Evolutionary conservation across 2,797 vertebrate species (phyloP).

Genomic region (Nyctibius grandis): DNA sequence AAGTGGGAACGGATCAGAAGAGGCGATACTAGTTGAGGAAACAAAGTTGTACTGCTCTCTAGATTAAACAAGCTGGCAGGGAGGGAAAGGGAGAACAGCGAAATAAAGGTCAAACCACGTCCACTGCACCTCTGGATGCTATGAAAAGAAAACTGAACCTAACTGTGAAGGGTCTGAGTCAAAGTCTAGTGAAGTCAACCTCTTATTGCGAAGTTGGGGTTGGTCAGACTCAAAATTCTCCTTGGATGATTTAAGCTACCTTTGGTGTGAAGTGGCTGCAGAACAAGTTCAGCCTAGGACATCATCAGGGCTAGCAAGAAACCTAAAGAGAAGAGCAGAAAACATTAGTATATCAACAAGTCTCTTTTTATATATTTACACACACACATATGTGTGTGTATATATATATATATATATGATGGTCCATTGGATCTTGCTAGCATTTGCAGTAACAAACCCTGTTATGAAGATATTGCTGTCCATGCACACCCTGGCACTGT

Average conservation of each 20-base stretch:
- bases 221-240: background rate
- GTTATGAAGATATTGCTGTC: background rate
- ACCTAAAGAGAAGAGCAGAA: conserved; percentile 21
- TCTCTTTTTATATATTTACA: background rate
- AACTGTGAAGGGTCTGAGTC: background rate
- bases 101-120: background rate
- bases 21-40: background rate
- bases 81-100: background rate
- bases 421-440: background rate
- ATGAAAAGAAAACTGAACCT: background rate
- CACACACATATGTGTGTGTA: too few relatives aligned
- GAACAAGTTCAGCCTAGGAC: background rate
- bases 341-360: background rate
- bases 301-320: background rate
- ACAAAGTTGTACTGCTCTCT: background rate
- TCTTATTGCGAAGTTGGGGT: background rate
- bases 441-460: background rate
- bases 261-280: background rate
- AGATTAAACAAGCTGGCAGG: background rate
- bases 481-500: background rate
- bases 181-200: background rate
- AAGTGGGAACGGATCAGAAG: background rate
- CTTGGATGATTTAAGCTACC: background rate
- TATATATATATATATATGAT: fast-evolving
- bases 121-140: background rate